Evolutionary conservation across 2,888 invertebrate species (phyloP).

Genomic region (Camptogramma bilineatum): DNA sequence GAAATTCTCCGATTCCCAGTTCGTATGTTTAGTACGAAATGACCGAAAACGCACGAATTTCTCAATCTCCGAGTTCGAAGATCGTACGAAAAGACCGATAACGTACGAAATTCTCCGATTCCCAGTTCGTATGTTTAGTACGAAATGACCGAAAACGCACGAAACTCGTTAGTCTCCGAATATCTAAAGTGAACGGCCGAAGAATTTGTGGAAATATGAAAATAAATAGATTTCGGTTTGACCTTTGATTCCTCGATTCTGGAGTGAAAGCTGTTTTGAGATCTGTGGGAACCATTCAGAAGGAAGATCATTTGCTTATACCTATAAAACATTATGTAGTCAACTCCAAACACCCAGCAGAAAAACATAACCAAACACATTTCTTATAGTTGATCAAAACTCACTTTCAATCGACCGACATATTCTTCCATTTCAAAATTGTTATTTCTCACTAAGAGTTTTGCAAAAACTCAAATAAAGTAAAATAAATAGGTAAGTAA

Average conservation of each 20-base stretch:
- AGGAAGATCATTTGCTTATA: neutral
- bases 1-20: too few relatives aligned
- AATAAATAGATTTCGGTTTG: slow-evolving; percentile 58
- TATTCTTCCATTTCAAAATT: too few relatives aligned
- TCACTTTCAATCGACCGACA: too few relatives aligned
- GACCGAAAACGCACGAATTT: neutral
- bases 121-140: too few relatives aligned
- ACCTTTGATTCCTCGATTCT: neutral
- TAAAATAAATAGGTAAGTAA: too few relatives aligned
- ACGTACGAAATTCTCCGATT: too few relatives aligned
- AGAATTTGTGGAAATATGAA: slow-evolving; percentile 61
- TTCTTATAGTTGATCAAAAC: too few relatives aligned
- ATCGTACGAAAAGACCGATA: too few relatives aligned
- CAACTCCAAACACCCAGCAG: neutral
- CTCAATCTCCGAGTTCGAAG: too few relatives aligned
- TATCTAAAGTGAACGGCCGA: neutral
- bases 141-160: neutral
- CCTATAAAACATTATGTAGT: neutral
- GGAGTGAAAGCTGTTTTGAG: neutral
- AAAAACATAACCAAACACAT: neutral
- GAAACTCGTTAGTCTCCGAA: neutral
- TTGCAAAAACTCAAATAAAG: too few relatives aligned
- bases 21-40: too few relatives aligned
- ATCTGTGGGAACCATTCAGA: neutral
- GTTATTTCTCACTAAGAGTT: too few relatives aligned